Evolutionary conservation across 2,113 vertebrate species (phyloP), one percentile per base, ranked within the genome.

Genomic region (Nesogale talazaci): DNA sequence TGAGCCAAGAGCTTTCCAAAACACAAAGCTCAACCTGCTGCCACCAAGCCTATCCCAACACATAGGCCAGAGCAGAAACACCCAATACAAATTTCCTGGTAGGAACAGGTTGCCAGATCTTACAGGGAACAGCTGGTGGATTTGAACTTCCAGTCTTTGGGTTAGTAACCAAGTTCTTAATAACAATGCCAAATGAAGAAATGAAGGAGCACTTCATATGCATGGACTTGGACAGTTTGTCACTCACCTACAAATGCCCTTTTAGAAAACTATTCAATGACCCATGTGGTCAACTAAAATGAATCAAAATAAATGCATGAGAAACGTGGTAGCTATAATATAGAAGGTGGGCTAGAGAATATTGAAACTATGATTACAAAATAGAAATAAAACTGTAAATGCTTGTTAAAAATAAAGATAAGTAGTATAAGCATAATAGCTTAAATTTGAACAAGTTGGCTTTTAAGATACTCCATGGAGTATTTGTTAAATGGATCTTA

Each of bases 301-400:
- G 36, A 85, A 40, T 52, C 31, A 38, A 70, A 82, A 56, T 20
- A 57, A 69, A 46, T 27, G 42, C 57, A 76, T 87, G 75, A 85
- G 80, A 42, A 40, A 25, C 78, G 14, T 52, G 34, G 6, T 57
- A 81, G 12, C 56, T 42, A 0, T 77, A 75, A 78, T 7, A 36
- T 29, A 20, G 76, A 81, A 82, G 6, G 52, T 70, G 61, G 12
- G 19, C 36, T 34, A 63, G 16, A 72, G 20, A 78, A 1, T 25
- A 52, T 63, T 56, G 70, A 34, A 81, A 76, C 27, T 2, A 10
- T 56, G 52, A 10, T 17, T 56, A 76, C n/a, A 76, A 86, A 75
- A 90, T 40, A 84, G 17, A 95, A 86, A 87, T 79, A 52, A 82
- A 75, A 6, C 77, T 27, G 0, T 38, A 95, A 29, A 86, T 59